Evolutionary conservation across 1,140 invertebrate species (phyloP), one percentile per base, ranked within the genome.

Genomic region (Solenopsis fugax): DNA sequence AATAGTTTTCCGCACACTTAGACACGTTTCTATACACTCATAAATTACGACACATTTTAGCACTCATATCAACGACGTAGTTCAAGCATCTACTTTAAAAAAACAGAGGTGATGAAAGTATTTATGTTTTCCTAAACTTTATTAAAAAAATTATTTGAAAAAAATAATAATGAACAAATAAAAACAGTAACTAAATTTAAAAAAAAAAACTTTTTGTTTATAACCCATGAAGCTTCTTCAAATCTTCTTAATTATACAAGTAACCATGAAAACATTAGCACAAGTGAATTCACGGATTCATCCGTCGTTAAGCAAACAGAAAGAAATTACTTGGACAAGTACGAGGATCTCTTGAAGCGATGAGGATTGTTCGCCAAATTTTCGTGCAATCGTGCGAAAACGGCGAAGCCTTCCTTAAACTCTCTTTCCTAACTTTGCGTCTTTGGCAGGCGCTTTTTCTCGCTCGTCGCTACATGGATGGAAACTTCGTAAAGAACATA

Each of bases 1-100:
- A 82, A 84, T 84, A 84, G 80, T 84, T 75, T 84, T 75, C 69
- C 80, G 80, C 41, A 60, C 45, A 84, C 69, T 84, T 84, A 75
- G 80, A 84, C 80, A 84, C 80, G 80, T 84, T 84, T 37, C 69
- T 60, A 60, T 75, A 73, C 54, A 37, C 24, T 60, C 69, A 37
- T 75, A 75, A 75, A 24, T 84, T 84, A 73, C n/a, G 24, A 84
- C 80, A 84, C 80, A 67, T 84, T 84, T 73, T 84, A 84, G 24
- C 69, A 84, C 80, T 84, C 41, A 21, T 37, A 4, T 75, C 21
- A 64, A 54, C 45, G 29, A 62, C n/a, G 16, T 60, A 52, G 16
- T 60, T 75, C 5, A 29, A 37, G 54, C 16, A 24, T 60, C n/a
- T 73, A n/a, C 56, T 60, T 37, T 24, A 48, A 82, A 13, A 29